Evolutionary conservation across 2,888 invertebrate genomes (phyloP).

Genomic region (Enoplolaimus lenunculus): DNA sequence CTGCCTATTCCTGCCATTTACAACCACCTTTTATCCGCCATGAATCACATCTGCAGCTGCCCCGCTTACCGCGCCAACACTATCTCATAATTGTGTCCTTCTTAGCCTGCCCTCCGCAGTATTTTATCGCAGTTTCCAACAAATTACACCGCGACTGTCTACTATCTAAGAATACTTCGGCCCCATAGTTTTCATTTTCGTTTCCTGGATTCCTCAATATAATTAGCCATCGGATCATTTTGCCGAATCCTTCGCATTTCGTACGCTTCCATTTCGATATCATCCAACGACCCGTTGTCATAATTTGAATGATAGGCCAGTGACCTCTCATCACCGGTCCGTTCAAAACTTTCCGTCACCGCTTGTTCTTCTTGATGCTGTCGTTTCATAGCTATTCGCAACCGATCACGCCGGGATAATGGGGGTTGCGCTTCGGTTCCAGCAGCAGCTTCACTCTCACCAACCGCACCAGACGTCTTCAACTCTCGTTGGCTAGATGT

Average conservation of each 20-base stretch:
- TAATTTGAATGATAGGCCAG: conserved; percentile 70
- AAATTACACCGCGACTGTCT: too few species aligned
- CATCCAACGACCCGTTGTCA: conserved; percentile 62
- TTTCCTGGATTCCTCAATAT: conserved; percentile 46
- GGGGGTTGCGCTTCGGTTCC: conserved; percentile 23
- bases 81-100: too few species aligned
- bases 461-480: too few species aligned
- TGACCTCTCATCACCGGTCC: conserved; percentile 70
- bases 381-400: conserved; percentile 10
- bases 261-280: conserved; percentile 84
- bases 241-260: conserved; percentile 59
- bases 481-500: too few species aligned
- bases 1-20: too few species aligned
- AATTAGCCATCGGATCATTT: conserved; percentile 77
- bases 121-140: too few species aligned
- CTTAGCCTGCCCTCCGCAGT: too few species aligned
- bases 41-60: too few species aligned
- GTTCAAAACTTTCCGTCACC: not conserved
- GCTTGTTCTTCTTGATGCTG: not conserved
- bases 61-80: too few species aligned
- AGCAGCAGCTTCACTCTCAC: not conserved
- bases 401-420: conserved; percentile 1
- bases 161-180: too few species aligned
- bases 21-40: too few species aligned
- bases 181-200: too few species aligned